Conservation (phyloP, 2,888 invertebrate species). For the Brenthis ino region DNA sequence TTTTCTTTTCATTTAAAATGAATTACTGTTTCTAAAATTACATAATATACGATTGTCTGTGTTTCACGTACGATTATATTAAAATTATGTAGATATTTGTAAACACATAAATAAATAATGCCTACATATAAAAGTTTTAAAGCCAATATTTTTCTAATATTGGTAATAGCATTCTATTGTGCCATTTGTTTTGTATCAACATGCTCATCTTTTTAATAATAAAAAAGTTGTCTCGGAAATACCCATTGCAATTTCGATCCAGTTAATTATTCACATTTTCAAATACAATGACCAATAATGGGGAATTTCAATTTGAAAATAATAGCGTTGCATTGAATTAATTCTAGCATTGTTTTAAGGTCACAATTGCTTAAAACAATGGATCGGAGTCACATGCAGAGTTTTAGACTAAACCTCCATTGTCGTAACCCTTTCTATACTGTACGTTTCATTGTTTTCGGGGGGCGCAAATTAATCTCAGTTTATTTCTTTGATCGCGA, state of each 20-base stretch:
- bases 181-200: slow-evolving; percentile 17
- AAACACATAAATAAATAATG: slow-evolving; percentile 6
- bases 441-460: slow-evolving; percentile 67
- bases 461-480: slow-evolving; percentile 78
- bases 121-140: slow-evolving; percentile 4
- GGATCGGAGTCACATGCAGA: slow-evolving; percentile 78
- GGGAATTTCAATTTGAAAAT: slow-evolving; percentile 46
- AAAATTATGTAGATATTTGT: background rate
- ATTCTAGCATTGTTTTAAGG: slow-evolving; percentile 68
- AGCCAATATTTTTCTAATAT: slow-evolving; percentile 17
- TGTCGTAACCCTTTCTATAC: slow-evolving; percentile 70
- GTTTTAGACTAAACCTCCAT: slow-evolving; percentile 75
- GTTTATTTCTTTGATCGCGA: slow-evolving; percentile 77
- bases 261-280: slow-evolving; percentile 29
- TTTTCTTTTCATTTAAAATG: slow-evolving; percentile 17
- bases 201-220: slow-evolving; percentile 18
- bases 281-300: slow-evolving; percentile 40
- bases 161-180: slow-evolving; percentile 13
- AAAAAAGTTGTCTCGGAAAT: slow-evolving; percentile 19
- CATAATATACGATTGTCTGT: background rate
- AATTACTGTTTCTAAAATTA: slow-evolving; percentile 3
- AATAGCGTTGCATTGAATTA: slow-evolving; percentile 62
- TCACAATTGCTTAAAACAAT: slow-evolving; percentile 73
- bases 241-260: slow-evolving; percentile 15
- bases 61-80: too few relatives aligned